Evolutionary conservation across 37 sponge, comb jelly and placozoan genomes (phyloP).

Genomic region (Bolinopsis microptera): DNA sequence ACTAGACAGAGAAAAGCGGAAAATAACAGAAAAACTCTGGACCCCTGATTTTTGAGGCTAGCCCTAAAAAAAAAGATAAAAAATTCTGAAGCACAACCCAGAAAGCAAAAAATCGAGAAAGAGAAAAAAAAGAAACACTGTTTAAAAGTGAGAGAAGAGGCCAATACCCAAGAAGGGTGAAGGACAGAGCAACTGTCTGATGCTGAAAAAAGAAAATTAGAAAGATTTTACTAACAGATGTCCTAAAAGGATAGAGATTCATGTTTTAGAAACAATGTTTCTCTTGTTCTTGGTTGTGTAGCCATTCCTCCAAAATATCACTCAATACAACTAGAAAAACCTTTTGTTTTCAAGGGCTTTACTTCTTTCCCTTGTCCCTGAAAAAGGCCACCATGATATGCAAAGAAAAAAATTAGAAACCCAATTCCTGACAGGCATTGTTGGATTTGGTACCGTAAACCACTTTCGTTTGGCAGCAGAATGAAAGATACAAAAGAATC

Average conservation of each 20-base stretch:
- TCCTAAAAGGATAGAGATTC: slow-evolving; percentile 26
- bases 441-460: slow-evolving; percentile 28
- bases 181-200: not conserved
- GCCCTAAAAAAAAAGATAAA: not conserved
- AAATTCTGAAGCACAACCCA: not conserved
- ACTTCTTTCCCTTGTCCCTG: not conserved
- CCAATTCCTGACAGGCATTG: not conserved
- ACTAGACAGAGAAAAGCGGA: slow-evolving; percentile 20
- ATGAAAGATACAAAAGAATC: not conserved
- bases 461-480: not conserved
- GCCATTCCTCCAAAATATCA: not conserved
- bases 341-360: not conserved
- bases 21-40: not conserved
- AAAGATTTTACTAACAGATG: slow-evolving; percentile 8
- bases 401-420: too few relatives aligned
- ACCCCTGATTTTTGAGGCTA: not conserved
- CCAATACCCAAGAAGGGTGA: too few relatives aligned
- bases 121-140: slow-evolving; percentile 8
- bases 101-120: not conserved
- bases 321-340: not conserved
- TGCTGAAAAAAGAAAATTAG: slow-evolving; percentile 12
- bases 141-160: not conserved
- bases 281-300: slow-evolving; percentile 17
- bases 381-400: not conserved
- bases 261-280: slow-evolving; percentile 28